Percentiles rank a stretch among this genome's conserved stretches.
phyloP scores from a whole-genome alignment of 1,140 invertebrate species.

The Leptinotarsa texana region DNA sequence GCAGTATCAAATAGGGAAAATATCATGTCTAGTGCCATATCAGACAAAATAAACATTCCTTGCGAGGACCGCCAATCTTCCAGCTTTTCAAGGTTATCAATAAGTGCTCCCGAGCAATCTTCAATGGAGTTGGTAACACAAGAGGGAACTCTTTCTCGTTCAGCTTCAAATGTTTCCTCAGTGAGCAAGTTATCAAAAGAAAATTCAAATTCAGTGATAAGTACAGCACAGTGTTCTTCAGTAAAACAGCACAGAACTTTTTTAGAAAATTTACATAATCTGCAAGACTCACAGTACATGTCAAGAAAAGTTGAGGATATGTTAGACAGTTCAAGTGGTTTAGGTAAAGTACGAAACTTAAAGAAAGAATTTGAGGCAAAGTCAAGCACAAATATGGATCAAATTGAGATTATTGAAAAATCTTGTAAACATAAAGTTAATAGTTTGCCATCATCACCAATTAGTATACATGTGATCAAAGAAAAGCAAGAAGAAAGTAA shows the following conservation, averaged over 20 bases:
- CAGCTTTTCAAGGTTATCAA: conserved; percentile 59
- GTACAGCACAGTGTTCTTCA: conserved; percentile 60
- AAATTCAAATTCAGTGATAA: conserved; percentile 58
- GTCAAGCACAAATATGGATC: conserved; percentile 57
- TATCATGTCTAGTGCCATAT: conserved; percentile 48
- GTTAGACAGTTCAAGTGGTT: conserved; percentile 47
- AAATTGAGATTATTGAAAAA: conserved; percentile 37
- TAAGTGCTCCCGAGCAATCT: conserved; percentile 66
- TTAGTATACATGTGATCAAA: conserved; percentile 59
- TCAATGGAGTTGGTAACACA: conserved; percentile 54
- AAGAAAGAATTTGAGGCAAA: conserved; percentile 87
- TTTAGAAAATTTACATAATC: conserved; percentile 61
- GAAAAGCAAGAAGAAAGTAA: conserved; percentile 34
- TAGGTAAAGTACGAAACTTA: conserved; percentile 77
- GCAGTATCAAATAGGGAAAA: conserved; percentile 22
- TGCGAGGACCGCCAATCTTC: conserved; percentile 28
- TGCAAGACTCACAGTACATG: conserved; percentile 16
- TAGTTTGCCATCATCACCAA: conserved; percentile 65
- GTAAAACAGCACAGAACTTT: conserved; percentile 66
- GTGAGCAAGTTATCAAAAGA: conserved; percentile 47
- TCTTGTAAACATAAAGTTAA: conserved; percentile 43
- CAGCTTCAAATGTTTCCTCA: conserved; percentile 51
- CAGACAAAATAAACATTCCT: conserved; percentile 48
- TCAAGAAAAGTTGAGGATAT: conserved; percentile 40
- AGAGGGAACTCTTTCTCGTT: conserved; percentile 58